phyloP scores from a whole-genome alignment of 2,113 vertebrate species.

The Microcebus lehilahytsara region DNA sequence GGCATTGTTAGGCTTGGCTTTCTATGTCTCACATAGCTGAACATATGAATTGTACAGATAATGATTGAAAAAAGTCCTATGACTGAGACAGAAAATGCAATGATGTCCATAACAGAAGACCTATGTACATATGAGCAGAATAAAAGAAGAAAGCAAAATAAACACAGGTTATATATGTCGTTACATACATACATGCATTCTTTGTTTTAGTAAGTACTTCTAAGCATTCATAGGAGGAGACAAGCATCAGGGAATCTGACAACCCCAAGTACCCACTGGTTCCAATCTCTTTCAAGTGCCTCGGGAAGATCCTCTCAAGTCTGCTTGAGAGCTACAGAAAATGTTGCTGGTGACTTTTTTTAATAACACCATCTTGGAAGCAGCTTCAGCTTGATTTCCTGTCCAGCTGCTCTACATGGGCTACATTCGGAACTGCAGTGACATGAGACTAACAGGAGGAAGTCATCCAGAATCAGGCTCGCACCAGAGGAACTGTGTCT shows the following conservation, averaged over 20 bases:
- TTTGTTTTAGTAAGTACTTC: background rate
- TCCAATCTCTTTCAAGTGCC: background rate
- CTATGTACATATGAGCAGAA: background rate
- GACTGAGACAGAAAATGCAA: background rate
- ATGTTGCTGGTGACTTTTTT: background rate
- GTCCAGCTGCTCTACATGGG: accelerated
- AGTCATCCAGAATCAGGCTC: background rate
- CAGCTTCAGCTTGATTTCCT: background rate
- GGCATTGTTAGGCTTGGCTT: background rate
- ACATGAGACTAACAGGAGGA: background rate
- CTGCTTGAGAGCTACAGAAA: background rate
- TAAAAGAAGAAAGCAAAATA: background rate
- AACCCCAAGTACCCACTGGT: background rate
- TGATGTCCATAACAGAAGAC: background rate
- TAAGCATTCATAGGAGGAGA: background rate
- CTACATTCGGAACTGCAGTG: accelerated
- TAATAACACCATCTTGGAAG: background rate
- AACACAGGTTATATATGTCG: accelerated
- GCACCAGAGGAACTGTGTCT: background rate
- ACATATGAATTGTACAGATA: background rate
- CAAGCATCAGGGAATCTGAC: background rate
- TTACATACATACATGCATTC: too few species aligned
- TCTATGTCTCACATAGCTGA: background rate
- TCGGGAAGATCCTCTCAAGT: too few species aligned
- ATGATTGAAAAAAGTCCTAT: background rate